Base-by-base conservation (phyloP, 35 echinoderm and acorn worm genomes). In the Anneissia japonica region DNA sequence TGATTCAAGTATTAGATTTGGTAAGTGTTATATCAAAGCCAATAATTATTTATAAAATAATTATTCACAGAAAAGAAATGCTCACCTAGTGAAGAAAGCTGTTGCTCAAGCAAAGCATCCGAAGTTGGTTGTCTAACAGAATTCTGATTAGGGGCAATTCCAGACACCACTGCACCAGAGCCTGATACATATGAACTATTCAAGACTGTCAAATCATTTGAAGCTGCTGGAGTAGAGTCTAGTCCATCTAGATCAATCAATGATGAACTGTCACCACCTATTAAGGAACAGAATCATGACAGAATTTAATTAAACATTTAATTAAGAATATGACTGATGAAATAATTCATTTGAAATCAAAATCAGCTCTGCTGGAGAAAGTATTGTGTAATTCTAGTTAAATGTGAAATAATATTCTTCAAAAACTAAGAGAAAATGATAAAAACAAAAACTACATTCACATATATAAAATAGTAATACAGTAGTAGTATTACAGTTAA, bases 41-140 rank as follows among this genome's bases (percentile, higher is more conserved):
- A 81, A 0, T 36, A 81, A 39, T 35, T 29, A 6, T 36, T 19
- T 32, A 6, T 32, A 75, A 75, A 6, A 21, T 9, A 32, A 32
- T 75, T n/a, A 37, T 46, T 83, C 21, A 83, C 81, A 39, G 34
- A 83, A 46, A 28, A 85, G 41, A 73, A 38, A 75, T 85, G 74
- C 55, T 38, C 76, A 90, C 89, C 89, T 91, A 88, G 73, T 51
- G 82, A 88, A 73, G 86, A 90, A 19, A 91, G 77, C 38, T 88
- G 85, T 51, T 83, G 82, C 26, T 84, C 81, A 31, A 77, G 32
- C 3, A 77, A 31, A 35, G 76, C 76, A 77, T 37, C 76, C 4
- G 76, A 34, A 34, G 32, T 34, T 77, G 76, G 76, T 34, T 34
- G 76, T 77, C 36, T 77, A 31, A 37, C 30, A 35, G 36, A 35